Conservation (phyloP, 2,888 invertebrate species). For the Sclerodermus sp. region DNA sequence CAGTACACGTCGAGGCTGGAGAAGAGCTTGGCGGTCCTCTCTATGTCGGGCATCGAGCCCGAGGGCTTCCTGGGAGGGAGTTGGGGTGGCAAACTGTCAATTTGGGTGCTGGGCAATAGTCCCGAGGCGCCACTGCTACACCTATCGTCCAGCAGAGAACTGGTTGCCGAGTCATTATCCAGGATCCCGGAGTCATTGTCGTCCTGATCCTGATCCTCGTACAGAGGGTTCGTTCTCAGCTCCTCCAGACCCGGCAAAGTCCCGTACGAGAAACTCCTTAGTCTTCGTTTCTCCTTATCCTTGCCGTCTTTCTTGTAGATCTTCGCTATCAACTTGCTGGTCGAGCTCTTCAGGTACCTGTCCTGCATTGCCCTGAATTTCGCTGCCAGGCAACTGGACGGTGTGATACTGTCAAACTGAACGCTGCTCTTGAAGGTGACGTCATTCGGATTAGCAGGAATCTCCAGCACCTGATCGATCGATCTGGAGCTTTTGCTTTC, state of each 20-base stretch:
- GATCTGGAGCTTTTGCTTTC: background rate
- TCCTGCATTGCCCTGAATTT: conserved; percentile 75
- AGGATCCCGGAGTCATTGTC: conserved; percentile 77
- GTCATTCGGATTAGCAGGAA: conserved; percentile 10
- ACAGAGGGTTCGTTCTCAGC: conserved; percentile 67
- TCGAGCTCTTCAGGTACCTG: conserved; percentile 71
- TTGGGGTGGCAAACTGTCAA: conserved; percentile 37
- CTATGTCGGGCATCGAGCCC: conserved; percentile 32
- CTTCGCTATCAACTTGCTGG: conserved; percentile 70
- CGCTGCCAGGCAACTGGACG: conserved; percentile 65
- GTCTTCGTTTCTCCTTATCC: conserved; percentile 45
- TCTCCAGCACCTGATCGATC: conserved; percentile 5
- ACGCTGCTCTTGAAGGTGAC: conserved; percentile 17
- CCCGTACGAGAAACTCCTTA: conserved; percentile 75
- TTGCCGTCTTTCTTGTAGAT: conserved; percentile 60
- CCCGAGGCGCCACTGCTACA: conserved; percentile 47
- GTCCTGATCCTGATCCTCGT: conserved; percentile 68
- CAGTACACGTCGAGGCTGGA: conserved; percentile 26
- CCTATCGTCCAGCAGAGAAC: conserved; percentile 63
- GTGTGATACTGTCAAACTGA: conserved; percentile 45
- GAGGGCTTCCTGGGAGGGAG: conserved; percentile 46
- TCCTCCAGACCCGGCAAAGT: conserved; percentile 74
- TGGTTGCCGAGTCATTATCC: conserved; percentile 72
- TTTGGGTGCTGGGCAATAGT: conserved; percentile 24
- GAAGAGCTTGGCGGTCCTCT: conserved; percentile 26